Evolutionary conservation across 2,888 invertebrate species (phyloP).

Genomic region (Pycnomerus fuliginosus): DNA sequence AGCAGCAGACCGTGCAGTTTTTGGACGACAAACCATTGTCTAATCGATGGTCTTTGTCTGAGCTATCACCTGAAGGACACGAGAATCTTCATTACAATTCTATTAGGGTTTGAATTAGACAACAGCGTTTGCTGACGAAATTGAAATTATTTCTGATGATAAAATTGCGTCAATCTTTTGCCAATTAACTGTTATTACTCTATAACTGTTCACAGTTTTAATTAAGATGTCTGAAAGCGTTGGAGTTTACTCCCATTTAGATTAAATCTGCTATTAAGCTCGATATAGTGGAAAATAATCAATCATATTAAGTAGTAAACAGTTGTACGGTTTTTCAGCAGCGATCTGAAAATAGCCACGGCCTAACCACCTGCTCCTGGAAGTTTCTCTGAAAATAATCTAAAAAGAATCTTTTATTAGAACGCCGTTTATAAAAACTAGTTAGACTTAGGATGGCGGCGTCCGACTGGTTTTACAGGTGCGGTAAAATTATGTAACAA

Average conservation of each 20-base stretch:
- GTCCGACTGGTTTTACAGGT: conserved; percentile 4
- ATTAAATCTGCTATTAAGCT: no score
- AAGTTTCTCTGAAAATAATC: conserved; percentile 2
- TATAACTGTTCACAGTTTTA: not conserved
- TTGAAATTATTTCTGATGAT: not conserved
- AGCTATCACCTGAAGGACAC: no score
- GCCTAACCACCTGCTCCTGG: not conserved
- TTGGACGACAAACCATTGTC: no score
- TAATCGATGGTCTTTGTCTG: no score
- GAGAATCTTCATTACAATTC: not conserved
- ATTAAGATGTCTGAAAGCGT: not conserved
- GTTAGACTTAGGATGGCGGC: no score
- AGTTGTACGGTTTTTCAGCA: not conserved
- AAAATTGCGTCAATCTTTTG: not conserved
- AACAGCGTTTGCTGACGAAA: not conserved
- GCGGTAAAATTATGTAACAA: no score
- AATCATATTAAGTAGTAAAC: not conserved
- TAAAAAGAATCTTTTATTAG: not conserved
- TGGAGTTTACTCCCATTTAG: no score
- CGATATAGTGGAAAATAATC: not conserved
- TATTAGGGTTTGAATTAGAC: no score
- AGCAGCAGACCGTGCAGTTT: no score
- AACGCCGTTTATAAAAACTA: no score
- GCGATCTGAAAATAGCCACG: not conserved
- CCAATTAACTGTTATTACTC: not conserved